Base-by-base conservation (phyloP, 2,113 vertebrate species). In the Phyllostomus hastatus region DNA sequence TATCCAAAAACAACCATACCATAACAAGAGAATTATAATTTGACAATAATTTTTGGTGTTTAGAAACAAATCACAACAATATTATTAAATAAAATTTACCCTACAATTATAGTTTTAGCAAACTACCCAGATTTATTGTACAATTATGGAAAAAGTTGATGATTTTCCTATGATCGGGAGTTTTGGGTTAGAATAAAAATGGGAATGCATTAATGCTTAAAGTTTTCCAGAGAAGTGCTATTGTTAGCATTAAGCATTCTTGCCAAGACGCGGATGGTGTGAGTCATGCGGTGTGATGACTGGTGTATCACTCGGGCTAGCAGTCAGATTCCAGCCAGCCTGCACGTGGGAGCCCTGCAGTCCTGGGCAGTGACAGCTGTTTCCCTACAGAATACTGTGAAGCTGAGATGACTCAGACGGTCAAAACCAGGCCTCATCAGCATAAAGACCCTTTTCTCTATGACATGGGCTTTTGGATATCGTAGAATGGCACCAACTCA, bases 101-200 rank as follows among this genome's bases (percentile, higher is more conserved):
- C 17, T 72, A 26, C 70, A 22, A 26, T 83, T 84, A 59, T 9
- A 90, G 7, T 11, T 54, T 90, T 84, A 16, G 85, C 88, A 87
- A 83, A 5, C 9, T 35, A 6, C 7, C 48, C 10, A 82, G 8
- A 73, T 86, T 85, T 50, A 38, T 78, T 86, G 15, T 54, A 57
- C 35, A 78, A 2, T 38, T 95, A 19, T 76, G 4, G 66, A 33
- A 35, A 90, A 92, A 92, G 16, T 76, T 84, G 57, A 70, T 11
- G 46, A 41, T 66, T 70, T 83, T 93, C 50, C 9, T 93, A 75
- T 50, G 28, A 84, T 70, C 79, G 1, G 8, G 54, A 88, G 16
- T 67, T 85, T 92, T 70, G 14, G 26, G 26, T 82, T 91, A 81
- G 69, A 90, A 79, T 57, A 80, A 91, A 97, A 95, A 89, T 79